Conservation (phyloP, 2,888 invertebrate species). For the Tolmerus cingulatus region DNA sequence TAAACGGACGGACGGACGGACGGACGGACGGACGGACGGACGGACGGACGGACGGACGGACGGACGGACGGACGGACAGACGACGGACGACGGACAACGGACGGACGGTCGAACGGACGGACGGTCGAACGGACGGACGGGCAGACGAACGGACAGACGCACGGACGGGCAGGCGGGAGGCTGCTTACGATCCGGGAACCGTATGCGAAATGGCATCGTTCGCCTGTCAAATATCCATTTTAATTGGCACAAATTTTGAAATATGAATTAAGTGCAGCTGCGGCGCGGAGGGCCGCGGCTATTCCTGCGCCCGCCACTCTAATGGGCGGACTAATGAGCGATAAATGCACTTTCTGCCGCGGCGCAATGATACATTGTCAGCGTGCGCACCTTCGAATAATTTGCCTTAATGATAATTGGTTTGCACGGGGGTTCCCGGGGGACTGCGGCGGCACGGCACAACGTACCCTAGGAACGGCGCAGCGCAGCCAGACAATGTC, state of each 20-base stretch:
- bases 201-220: conserved; percentile 7
- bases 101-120: neutral
- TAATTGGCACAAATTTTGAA: conserved; percentile 39
- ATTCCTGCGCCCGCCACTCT: neutral
- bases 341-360: conserved; percentile 29
- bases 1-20: neutral
- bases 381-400: conserved; percentile 20
- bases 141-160: neutral
- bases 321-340: conserved; percentile 35
- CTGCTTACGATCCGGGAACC: neutral
- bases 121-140: neutral
- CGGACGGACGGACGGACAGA: neutral
- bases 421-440: neutral
- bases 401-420: conserved; percentile 36
- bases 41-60: neutral
- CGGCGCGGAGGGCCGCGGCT: neutral
- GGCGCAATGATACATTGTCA: conserved; percentile 24
- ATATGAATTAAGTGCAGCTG: conserved; percentile 26
- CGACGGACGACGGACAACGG: neutral
- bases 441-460: neutral
- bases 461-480: neutral
- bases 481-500: neutral
- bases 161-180: neutral
- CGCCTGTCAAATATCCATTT: conserved; percentile 26
- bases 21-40: neutral